A percentile compares a stretch with the other conserved stretches of the same genome.
phyloP scores from a whole-genome alignment of 2,113 vertebrate species.

The Podilymbus podiceps region DNA sequence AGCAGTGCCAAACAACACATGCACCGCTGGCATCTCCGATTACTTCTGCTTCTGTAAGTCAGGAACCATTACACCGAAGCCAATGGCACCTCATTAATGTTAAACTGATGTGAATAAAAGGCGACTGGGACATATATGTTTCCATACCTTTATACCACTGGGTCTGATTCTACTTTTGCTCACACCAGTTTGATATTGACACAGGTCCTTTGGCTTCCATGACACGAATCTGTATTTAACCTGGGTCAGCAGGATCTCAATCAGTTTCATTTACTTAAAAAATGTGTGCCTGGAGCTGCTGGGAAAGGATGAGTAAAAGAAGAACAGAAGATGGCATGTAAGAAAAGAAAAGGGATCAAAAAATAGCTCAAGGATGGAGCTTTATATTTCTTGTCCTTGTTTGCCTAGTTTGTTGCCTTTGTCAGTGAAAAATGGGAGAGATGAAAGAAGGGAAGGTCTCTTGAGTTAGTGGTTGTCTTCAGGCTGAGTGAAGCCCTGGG shows the following conservation, averaged over 20 bases:
- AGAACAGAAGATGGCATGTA: neutral
- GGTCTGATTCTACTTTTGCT: slow-evolving; percentile 16
- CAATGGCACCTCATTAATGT: slow-evolving; percentile 20
- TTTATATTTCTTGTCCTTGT: neutral
- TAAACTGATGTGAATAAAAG: slow-evolving; percentile 27
- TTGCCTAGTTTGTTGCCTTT: slow-evolving; percentile 2
- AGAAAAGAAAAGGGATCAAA: neutral
- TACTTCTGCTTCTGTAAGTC: neutral
- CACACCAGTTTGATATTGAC: neutral
- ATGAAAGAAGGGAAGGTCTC: slow-evolving; percentile 25
- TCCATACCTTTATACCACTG: slow-evolving; percentile 1
- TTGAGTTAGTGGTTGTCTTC: neutral
- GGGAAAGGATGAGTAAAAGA: neutral
- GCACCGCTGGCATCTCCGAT: neutral
- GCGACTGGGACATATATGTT: neutral
- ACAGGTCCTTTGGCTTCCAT: slow-evolving; percentile 11
- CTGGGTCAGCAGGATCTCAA: slow-evolving; percentile 12
- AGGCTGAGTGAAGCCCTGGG: neutral
- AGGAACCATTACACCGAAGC: neutral
- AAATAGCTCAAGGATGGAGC: neutral
- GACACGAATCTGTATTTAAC: slow-evolving; percentile 13
- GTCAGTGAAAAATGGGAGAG: slow-evolving; percentile 25
- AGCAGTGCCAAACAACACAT: neutral
- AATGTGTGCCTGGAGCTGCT: neutral
- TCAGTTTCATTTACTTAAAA: slow-evolving; percentile 17